Evolutionary conservation across 2,797 vertebrate genomes (phyloP).

Genomic region (Cynopterus sphinx): DNA sequence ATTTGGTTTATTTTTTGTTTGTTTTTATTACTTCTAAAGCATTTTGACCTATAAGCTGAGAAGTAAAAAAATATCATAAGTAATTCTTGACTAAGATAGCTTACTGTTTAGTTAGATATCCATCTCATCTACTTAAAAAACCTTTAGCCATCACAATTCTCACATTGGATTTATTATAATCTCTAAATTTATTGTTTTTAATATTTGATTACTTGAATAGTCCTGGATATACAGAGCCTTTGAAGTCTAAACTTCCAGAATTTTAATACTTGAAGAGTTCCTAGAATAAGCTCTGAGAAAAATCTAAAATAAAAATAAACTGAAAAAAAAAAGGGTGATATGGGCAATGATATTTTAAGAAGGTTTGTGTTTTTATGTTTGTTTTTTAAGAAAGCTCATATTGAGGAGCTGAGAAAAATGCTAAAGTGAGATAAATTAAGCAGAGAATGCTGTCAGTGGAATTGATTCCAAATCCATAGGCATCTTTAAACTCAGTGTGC

Average conservation of each 20-base stretch:
- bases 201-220: background rate
- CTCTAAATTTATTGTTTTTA: background rate
- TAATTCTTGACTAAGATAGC: background rate
- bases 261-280: background rate
- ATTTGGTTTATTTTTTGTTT: background rate
- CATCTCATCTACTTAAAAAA: background rate
- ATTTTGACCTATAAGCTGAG: background rate
- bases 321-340: background rate
- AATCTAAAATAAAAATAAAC: background rate
- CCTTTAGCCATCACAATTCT: background rate
- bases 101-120: background rate
- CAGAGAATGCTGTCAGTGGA: background rate
- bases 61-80: background rate
- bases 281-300: slow-evolving; percentile 31
- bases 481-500: background rate
- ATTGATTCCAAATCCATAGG: background rate
- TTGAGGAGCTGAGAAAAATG: background rate
- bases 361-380: background rate
- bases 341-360: background rate
- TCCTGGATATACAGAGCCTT: background rate
- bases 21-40: slow-evolving; percentile 11
- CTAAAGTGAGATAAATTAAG: background rate
- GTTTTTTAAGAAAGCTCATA: background rate
- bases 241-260: background rate
- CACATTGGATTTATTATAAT: background rate